phyloP scores from a whole-genome alignment of 2,888 invertebrate species.

The Himalopsyche japonica region DNA sequence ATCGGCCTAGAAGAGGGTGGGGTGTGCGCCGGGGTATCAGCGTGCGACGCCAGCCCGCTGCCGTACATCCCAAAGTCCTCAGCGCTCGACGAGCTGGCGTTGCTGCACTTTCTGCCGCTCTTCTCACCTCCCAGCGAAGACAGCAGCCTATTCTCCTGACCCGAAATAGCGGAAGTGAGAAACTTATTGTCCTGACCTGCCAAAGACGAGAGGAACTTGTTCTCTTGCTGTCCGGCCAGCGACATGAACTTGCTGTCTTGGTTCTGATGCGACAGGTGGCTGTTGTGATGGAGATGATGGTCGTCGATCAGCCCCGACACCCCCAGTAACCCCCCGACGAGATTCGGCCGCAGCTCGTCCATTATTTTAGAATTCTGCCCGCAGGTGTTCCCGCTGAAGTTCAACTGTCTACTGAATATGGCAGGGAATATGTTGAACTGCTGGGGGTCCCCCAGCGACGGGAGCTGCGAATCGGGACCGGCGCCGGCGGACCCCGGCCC shows the following conservation, averaged over 20 bases:
- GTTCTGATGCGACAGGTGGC: conserved; percentile 50
- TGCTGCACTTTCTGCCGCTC: conserved; percentile 74
- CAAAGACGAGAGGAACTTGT: conserved; percentile 60
- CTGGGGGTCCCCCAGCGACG: conserved; percentile 69
- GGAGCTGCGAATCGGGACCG: conserved; percentile 59
- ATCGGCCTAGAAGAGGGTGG: conserved; percentile 62
- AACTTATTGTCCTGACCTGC: conserved; percentile 58
- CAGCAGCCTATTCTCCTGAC: conserved; percentile 35
- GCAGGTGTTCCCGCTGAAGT: conserved; percentile 74
- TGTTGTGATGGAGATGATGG: conserved; percentile 64
- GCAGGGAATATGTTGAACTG: conserved; percentile 92
- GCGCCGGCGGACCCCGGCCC: conserved; percentile 53
- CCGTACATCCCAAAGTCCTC: conserved; percentile 89
- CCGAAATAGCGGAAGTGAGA: conserved; percentile 42
- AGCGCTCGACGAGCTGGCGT: conserved; percentile 74
- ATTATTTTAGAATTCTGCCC: conserved; percentile 78
- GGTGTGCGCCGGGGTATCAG: conserved; percentile 70
- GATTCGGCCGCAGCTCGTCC: conserved; percentile 84
- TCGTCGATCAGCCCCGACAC: conserved; percentile 80
- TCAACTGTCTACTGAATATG: conserved; percentile 86
- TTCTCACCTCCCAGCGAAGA: conserved; percentile 52
- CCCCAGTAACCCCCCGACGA: conserved; percentile 77
- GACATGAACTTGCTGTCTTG: conserved; percentile 56
- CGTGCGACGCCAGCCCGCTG: conserved; percentile 48
- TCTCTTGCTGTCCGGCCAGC: conserved; percentile 49